These are phyloP conservation scores for Eretmochelys imbricata DNA, from an alignment of 2,113 vertebrate species.

Conservation along the genomic window DNA sequence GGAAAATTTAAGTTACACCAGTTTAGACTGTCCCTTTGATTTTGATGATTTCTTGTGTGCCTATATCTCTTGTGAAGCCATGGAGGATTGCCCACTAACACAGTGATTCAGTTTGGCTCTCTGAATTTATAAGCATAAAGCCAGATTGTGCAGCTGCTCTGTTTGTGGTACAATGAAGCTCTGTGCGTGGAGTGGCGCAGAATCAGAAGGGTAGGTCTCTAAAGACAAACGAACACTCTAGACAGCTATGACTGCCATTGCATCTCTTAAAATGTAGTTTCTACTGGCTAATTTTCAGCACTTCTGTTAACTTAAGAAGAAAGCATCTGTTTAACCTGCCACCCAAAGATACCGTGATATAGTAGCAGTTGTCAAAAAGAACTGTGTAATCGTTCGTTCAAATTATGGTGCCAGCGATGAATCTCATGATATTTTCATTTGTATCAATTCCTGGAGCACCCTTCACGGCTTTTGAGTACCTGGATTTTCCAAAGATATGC, in stretches of 20 bases:
- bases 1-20: not conserved
- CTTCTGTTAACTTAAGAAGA: not conserved
- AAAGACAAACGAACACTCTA: not conserved
- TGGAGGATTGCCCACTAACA: not conserved
- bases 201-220: not conserved
- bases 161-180: not conserved
- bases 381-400: not conserved
- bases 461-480: too few species aligned
- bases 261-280: too few species aligned
- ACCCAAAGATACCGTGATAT: not conserved
- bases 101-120: not conserved
- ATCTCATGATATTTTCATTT: too few species aligned
- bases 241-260: too few species aligned
- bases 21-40: not conserved
- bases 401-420: not conserved
- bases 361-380: not conserved
- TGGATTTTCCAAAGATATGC: not conserved
- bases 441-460: not conserved
- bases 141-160: not conserved
- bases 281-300: not conserved
- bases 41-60: not conserved
- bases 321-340: not conserved
- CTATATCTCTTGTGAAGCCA: not conserved
- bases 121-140: not conserved
- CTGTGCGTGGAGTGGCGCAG: not conserved